Evolutionary conservation across 2,888 invertebrate genomes (phyloP).

Genomic region (Rambutsinella grinnellia): DNA sequence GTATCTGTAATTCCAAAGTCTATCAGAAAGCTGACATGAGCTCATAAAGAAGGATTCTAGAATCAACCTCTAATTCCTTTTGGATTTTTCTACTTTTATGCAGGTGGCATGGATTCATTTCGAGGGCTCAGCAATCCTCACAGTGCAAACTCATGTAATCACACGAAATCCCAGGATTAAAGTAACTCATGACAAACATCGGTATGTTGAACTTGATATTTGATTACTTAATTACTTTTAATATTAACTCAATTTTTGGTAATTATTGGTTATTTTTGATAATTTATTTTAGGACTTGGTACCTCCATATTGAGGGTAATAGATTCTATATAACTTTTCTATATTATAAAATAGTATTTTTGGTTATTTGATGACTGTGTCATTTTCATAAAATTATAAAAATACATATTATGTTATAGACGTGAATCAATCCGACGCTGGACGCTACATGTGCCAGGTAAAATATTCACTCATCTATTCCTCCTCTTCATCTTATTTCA

Average conservation of each 20-base stretch:
- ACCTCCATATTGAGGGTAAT: conserved; percentile 90
- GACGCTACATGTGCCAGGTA: conserved; percentile 41
- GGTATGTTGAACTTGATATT: not conserved
- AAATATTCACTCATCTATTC: too few relatives aligned
- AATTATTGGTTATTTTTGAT: too few relatives aligned
- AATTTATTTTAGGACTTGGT: too few relatives aligned
- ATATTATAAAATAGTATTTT: too few relatives aligned
- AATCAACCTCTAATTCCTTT: not conserved
- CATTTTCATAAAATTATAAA: too few relatives aligned
- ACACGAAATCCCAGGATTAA: conserved; percentile 92
- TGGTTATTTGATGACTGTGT: too few relatives aligned
- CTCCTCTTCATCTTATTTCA: not conserved
- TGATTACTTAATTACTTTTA: too few relatives aligned
- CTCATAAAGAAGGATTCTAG: not conserved
- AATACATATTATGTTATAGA: too few relatives aligned
- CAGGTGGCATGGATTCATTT: conserved; percentile 98
- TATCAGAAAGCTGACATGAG: too few relatives aligned
- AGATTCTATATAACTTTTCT: too few relatives aligned
- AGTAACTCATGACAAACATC: conserved; percentile 91
- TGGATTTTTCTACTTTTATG: conserved; percentile 66
- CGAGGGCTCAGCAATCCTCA: conserved; percentile 92
- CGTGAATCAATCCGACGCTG: not conserved
- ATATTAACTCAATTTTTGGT: too few relatives aligned
- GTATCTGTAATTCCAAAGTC: too few relatives aligned
- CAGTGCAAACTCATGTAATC: conserved; percentile 88